A percentile compares a stretch with the other conserved stretches of the same genome.
These are phyloP conservation scores for Cyphomyrus discorhynchus DNA, from an alignment of 2,113 vertebrate species.

Conservation along the genomic window DNA sequence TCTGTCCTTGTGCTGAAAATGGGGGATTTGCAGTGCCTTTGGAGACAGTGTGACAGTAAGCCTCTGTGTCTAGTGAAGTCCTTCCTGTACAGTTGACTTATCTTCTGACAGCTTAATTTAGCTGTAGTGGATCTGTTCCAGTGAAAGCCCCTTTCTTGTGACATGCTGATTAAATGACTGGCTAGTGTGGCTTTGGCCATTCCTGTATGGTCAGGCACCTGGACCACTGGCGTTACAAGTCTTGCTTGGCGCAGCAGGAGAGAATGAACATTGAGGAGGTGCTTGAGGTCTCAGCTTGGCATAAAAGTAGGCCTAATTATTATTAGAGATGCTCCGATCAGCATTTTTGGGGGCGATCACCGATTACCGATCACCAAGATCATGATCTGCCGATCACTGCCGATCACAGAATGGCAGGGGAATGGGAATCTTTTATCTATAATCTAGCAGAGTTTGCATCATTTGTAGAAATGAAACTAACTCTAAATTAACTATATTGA, in stretches of 20 bases:
- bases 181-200: not conserved
- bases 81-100: not conserved
- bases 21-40: not conserved
- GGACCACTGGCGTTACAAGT: not conserved
- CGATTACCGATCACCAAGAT: too few relatives aligned
- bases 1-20: not conserved
- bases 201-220: not conserved
- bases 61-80: not conserved
- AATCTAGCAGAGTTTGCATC: too few relatives aligned
- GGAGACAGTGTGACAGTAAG: not conserved
- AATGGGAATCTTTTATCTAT: too few relatives aligned
- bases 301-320: not conserved
- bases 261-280: not conserved
- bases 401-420: too few relatives aligned
- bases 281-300: not conserved
- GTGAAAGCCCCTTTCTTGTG: not conserved
- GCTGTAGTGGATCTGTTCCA: not conserved
- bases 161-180: not conserved
- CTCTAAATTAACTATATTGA: too few relatives aligned
- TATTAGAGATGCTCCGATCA: too few relatives aligned
- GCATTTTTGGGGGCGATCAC: too few relatives aligned
- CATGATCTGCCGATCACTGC: too few relatives aligned
- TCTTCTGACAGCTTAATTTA: not conserved
- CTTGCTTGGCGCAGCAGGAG: not conserved
- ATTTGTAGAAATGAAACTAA: too few relatives aligned